phyloP scores from a whole-genome alignment of 64 coral and sea anemone genomes.

The Platygyra sinensis region DNA sequence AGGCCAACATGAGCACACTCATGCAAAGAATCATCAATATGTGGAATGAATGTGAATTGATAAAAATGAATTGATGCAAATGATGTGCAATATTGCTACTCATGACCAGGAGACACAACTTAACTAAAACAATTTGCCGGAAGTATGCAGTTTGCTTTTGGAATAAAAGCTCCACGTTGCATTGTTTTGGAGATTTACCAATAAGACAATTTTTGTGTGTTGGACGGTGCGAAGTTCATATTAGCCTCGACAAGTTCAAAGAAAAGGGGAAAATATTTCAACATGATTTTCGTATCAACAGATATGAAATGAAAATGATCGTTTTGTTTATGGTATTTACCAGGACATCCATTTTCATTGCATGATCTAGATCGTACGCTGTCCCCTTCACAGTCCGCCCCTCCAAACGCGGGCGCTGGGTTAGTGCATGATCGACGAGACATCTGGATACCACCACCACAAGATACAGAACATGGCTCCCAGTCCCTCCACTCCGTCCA shows the following conservation, averaged over 20 bases:
- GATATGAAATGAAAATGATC: neutral
- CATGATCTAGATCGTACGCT: neutral
- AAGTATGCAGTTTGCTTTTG: no score
- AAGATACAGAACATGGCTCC: conserved; percentile 3
- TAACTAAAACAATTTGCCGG: neutral
- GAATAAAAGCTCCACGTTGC: no score
- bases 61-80: neutral
- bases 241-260: neutral
- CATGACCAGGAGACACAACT: neutral
- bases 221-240: neutral
- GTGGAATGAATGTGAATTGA: neutral
- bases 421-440: conserved; percentile 21
- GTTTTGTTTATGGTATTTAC: neutral
- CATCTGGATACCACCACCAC: conserved; percentile 31
- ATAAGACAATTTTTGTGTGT: no score
- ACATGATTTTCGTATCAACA: neutral
- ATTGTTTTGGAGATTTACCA: no score
- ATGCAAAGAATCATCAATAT: neutral
- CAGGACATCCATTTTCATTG: conserved; percentile 23
- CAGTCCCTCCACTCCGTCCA: conserved; percentile 30
- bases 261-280: neutral
- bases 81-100: neutral
- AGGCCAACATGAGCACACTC: neutral
- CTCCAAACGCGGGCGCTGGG: conserved; percentile 18
- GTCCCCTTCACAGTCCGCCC: conserved; percentile 17